phyloP scores from a whole-genome alignment of 2,888 invertebrate genomes.

The Limenitis camilla region DNA sequence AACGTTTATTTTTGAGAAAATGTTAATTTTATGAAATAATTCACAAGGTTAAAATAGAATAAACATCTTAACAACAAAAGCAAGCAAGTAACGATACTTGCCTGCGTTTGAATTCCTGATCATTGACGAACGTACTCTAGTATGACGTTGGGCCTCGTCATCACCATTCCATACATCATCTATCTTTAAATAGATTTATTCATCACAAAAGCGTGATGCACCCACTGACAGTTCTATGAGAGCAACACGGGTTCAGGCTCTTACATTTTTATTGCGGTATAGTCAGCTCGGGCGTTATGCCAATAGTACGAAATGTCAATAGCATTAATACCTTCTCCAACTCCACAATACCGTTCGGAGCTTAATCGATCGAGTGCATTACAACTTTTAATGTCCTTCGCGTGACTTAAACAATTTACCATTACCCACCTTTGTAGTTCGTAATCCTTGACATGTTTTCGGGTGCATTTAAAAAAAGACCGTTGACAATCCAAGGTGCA shows the following conservation, averaged over 20 bases:
- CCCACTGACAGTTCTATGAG: constrained; percentile 6
- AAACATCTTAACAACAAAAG: constrained; percentile 7
- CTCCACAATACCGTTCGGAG: constrained; percentile 24
- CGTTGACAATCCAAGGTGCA: constrained; percentile 3
- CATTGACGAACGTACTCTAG: constrained; percentile 9
- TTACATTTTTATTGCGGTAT: constrained; percentile 53
- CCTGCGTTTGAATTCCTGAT: constrained; percentile 13
- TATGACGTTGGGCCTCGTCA: constrained; percentile 16
- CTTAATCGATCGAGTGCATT: constrained; percentile 23
- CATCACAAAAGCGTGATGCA: constrained; percentile 12
- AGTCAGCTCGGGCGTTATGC: constrained; percentile 52
- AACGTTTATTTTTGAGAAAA: no score
- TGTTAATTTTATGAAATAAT: background rate
- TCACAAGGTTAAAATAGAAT: background rate
- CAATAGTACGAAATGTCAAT: constrained; percentile 69
- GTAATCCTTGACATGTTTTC: constrained; percentile 13
- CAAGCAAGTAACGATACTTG: constrained; percentile 6
- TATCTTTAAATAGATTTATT: constrained; percentile 17
- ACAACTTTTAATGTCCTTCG: constrained; percentile 28
- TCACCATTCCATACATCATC: constrained; percentile 11
- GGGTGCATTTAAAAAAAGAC: constrained; percentile 4
- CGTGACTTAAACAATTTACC: background rate
- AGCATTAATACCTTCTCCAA: constrained; percentile 61
- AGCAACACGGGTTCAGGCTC: constrained; percentile 15
- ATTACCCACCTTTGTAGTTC: background rate